Conservation (phyloP, 2,113 vertebrate species). For the Cyphomyrus discorhynchus region DNA sequence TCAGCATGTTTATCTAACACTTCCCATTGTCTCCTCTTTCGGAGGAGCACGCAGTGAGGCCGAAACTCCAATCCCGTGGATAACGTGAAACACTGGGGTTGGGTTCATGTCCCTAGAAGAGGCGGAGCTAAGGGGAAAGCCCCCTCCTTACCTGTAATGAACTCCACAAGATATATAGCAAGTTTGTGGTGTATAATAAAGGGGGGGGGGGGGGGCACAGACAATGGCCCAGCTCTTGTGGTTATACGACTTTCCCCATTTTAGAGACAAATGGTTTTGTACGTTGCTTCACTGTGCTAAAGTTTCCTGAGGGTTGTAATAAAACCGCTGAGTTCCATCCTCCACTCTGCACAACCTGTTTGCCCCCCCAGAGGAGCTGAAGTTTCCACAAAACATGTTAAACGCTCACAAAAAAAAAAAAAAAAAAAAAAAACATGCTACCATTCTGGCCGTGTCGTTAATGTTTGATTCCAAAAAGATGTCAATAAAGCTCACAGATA, state of each 20-base stretch:
- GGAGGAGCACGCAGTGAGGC: not conserved
- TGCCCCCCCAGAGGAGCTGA: not conserved
- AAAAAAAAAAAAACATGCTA: not conserved
- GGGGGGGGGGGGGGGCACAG: not conserved
- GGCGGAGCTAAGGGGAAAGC: not conserved
- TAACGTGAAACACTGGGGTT: not conserved
- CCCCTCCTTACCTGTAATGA: not conserved
- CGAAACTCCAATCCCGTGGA: not conserved
- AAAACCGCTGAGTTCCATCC: not conserved
- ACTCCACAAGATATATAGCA: not conserved
- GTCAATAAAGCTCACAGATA: not conserved
- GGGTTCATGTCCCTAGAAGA: not conserved
- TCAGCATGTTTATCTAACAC: slow-evolving; percentile 29
- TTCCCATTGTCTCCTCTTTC: not conserved
- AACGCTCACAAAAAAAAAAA: not conserved
- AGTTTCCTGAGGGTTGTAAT: not conserved
- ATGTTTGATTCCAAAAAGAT: not conserved
- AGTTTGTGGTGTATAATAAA: not conserved
- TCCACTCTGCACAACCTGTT: not conserved
- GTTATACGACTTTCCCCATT: not conserved
- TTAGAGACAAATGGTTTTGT: not conserved
- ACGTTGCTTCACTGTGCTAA: not conserved
- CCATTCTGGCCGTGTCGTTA: not conserved
- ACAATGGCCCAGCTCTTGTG: not conserved
- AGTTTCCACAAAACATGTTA: not conserved